These are phyloP conservation scores for Perccottus glenii DNA, from an alignment of 2,113 vertebrate species.

Conservation along the genomic window DNA sequence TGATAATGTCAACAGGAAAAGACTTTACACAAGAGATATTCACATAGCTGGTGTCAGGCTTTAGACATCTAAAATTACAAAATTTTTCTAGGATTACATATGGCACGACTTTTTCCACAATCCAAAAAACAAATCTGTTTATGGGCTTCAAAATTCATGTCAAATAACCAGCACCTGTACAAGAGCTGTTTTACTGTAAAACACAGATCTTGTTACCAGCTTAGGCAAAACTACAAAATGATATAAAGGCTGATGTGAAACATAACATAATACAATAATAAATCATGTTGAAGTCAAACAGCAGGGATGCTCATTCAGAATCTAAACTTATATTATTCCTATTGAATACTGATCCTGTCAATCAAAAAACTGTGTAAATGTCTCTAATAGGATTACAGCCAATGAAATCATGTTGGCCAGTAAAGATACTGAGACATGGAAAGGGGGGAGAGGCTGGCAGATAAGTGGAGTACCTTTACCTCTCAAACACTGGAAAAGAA, in stretches of 20 bases:
- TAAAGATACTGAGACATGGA: constrained; percentile 20
- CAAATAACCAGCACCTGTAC: constrained; percentile 63
- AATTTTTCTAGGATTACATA: constrained; percentile 52
- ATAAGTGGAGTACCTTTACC: constrained; percentile 38
- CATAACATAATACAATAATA: constrained; percentile 68
- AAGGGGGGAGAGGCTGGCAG: constrained; percentile 2
- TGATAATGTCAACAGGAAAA: constrained; percentile 39
- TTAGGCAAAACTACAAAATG: constrained; percentile 52
- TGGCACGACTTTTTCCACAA: constrained; percentile 48
- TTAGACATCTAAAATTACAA: constrained; percentile 41
- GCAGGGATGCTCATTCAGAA: constrained; percentile 63
- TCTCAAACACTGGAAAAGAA: constrained; percentile 46
- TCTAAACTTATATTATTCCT: constrained; percentile 64
- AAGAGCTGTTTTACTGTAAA: constrained; percentile 59
- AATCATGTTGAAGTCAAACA: constrained; percentile 59
- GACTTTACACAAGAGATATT: constrained; percentile 30
- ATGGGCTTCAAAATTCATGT: constrained; percentile 57
- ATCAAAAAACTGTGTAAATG: constrained; percentile 75
- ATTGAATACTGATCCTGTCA: constrained; percentile 62
- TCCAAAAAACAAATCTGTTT: constrained; percentile 59
- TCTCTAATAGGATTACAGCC: constrained; percentile 58
- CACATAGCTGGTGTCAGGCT: constrained; percentile 14
- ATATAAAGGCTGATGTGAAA: constrained; percentile 62
- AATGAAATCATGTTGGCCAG: constrained; percentile 61
- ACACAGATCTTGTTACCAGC: constrained; percentile 49